phyloP scores from a whole-genome alignment of 2,888 invertebrate genomes.

The Clivina fossor region DNA sequence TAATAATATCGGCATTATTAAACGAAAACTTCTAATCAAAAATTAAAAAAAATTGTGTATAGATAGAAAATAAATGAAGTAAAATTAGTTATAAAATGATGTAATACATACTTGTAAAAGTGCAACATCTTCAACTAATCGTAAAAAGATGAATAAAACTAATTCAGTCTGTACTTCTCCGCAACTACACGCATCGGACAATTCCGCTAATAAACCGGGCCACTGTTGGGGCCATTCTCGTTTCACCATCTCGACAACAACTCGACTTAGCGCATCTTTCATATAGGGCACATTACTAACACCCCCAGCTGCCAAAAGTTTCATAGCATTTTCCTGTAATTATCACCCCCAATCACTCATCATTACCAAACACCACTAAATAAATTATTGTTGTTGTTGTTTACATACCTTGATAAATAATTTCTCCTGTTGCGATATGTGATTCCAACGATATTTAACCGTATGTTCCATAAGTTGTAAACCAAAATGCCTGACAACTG shows the following conservation, averaged over 20 bases:
- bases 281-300: conserved; percentile 74
- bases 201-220: conserved; percentile 81
- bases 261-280: conserved; percentile 82
- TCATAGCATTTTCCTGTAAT: conserved; percentile 83
- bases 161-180: conserved; percentile 90
- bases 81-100: too few relatives aligned
- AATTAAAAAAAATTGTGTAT: too few relatives aligned
- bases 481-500: conserved; percentile 86
- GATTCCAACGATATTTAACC: conserved; percentile 91
- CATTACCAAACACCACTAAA: not conserved
- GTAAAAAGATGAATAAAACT: conserved; percentile 82
- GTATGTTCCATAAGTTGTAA: conserved; percentile 91
- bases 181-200: conserved; percentile 77
- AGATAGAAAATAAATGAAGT: too few relatives aligned
- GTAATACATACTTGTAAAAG: conserved; percentile 69
- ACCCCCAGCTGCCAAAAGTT: conserved; percentile 74
- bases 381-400: conserved; percentile 15
- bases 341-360: too few relatives aligned
- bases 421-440: conserved; percentile 84
- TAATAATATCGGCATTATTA: too few relatives aligned
- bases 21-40: too few relatives aligned
- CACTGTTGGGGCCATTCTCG: conserved; percentile 98
- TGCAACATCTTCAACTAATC: conserved; percentile 92
- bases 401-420: conserved; percentile 75
- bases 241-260: conserved; percentile 96